Conservation (phyloP, 2,888 invertebrate genomes). For the Euphydryas editha region DNA sequence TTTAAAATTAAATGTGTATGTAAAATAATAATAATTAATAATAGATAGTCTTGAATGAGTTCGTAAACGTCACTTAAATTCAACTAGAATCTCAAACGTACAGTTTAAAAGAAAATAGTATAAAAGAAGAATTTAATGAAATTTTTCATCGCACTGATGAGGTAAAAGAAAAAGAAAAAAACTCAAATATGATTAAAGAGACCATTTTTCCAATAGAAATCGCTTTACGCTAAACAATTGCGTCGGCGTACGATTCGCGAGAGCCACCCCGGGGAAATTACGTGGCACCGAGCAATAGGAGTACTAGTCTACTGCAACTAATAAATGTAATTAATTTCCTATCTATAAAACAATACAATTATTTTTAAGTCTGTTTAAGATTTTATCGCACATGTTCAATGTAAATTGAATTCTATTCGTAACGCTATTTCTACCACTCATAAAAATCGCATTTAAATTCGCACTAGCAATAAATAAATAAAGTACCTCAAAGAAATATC, state of each 20-base stretch:
- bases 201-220: conserved; percentile 38
- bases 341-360: conserved; percentile 29
- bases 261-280: conserved; percentile 70
- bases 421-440: too few relatives aligned
- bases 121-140: conserved; percentile 1
- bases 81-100: background rate
- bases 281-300: conserved; percentile 57
- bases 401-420: background rate
- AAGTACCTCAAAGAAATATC: too few relatives aligned
- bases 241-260: conserved; percentile 39
- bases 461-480: too few relatives aligned
- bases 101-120: background rate
- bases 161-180: conserved; percentile 7
- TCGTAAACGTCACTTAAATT: background rate
- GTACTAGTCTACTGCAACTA: conserved; percentile 57
- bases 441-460: too few relatives aligned
- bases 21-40: too few relatives aligned
- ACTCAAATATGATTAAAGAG: conserved; percentile 31
- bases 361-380: background rate
- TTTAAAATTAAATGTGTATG: too few relatives aligned
- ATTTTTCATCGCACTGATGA: conserved; percentile 4
- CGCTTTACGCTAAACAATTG: conserved; percentile 47
- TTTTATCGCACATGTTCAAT: conserved; percentile 9
- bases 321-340: conserved; percentile 67
- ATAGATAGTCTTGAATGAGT: background rate